These are phyloP conservation scores for Urocynchramus pylzowi DNA, from an alignment of 2,113 vertebrate species.

Conservation along the genomic window DNA sequence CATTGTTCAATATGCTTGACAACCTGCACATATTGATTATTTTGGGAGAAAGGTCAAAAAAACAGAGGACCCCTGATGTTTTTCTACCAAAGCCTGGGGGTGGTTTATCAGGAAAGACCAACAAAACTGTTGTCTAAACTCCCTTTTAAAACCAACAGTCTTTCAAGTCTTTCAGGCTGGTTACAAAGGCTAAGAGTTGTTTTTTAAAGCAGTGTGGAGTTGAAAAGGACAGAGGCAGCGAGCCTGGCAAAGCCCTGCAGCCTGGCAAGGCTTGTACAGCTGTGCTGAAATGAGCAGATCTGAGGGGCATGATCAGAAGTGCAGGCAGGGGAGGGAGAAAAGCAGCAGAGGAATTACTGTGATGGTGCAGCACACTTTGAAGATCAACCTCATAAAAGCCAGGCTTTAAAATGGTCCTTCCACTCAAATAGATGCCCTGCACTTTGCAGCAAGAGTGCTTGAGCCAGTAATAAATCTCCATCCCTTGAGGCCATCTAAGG, in stretches of 20 bases:
- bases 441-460: too few species aligned
- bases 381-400: not conserved
- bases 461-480: not conserved
- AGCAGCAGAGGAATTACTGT: not conserved
- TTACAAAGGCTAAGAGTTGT: not conserved
- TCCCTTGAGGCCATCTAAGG: not conserved
- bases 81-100: not conserved
- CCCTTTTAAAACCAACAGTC: not conserved
- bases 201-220: not conserved
- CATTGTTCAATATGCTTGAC: not conserved
- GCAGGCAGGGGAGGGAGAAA: not conserved
- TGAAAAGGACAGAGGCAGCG: rapidly evolving
- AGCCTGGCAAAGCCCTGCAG: not conserved
- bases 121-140: not conserved
- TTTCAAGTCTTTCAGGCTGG: not conserved
- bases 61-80: not conserved
- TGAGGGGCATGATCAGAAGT: not conserved
- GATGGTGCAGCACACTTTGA: not conserved
- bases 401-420: not conserved
- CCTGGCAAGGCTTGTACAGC: not conserved
- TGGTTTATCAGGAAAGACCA: not conserved
- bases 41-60: not conserved
- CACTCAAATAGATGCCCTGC: not conserved
- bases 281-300: not conserved
- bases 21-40: not conserved